A percentile compares a stretch with the other conserved stretches of the same genome.
Evolutionary conservation across 2,113 vertebrate species (phyloP).

Genomic region (Chamaetylas fuelleborni): DNA sequence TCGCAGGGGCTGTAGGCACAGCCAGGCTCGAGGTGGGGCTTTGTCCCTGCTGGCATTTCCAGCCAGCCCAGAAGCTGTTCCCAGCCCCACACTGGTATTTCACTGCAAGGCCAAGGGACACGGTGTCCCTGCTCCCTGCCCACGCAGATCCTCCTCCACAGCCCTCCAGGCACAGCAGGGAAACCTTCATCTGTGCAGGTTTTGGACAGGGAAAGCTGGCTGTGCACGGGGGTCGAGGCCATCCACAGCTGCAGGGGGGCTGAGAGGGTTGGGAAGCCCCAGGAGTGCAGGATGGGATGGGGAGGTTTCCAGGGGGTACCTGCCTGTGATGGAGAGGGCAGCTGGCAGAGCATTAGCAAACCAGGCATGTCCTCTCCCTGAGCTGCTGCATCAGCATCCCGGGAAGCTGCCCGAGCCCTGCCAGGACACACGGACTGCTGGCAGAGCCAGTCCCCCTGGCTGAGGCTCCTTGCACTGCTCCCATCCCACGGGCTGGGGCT

Average conservation of each 20-base stretch:
- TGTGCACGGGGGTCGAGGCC: fast-evolving
- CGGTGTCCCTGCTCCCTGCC: neutral
- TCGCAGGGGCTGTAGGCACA: neutral
- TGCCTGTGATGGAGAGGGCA: neutral
- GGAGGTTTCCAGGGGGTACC: neutral
- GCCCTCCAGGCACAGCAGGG: neutral
- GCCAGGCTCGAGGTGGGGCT: neutral
- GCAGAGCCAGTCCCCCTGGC: neutral
- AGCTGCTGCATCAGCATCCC: neutral
- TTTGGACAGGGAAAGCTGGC: neutral
- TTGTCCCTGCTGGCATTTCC: neutral
- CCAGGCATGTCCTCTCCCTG: neutral
- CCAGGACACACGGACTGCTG: neutral
- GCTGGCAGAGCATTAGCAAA: neutral
- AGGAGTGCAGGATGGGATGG: fast-evolving
- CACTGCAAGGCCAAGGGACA: neutral
- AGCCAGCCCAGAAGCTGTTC: neutral
- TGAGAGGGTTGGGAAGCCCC: neutral
- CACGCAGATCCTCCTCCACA: neutral
- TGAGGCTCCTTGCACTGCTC: neutral
- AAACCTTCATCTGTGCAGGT: neutral
- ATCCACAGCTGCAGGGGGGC: neutral
- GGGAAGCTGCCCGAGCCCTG: neutral
- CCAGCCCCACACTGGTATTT: neutral
- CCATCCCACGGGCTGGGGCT: neutral